Base-by-base conservation (phyloP, 2,113 vertebrate species). In the Rhinoptilus africanus region DNA sequence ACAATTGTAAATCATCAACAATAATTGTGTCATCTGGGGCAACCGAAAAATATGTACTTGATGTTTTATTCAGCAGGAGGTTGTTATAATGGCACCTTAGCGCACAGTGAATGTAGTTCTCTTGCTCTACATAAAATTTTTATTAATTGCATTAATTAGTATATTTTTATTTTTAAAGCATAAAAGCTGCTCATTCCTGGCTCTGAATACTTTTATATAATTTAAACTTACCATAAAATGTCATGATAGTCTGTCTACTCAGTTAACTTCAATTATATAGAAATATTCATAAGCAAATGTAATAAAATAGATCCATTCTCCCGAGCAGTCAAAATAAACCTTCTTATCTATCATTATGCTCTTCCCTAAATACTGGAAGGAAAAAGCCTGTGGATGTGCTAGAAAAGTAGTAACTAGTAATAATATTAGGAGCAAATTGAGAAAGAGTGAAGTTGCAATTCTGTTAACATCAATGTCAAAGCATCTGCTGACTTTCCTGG, bases 91-190 rank as follows among this genome's bases (percentile, higher is more conserved):
- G 60, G 62, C 50, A 96, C 83, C 63, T 77, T 74, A 74, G 64
- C 74, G 64, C 37, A 74, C 50, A 83, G 60, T 69, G 72, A 89
- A 91, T 68, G 76, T 64, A 73, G 51, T 85, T 84, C 41, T 77
- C 64, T 91, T 1, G 2, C 26, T 71, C 71, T 92, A 14, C 22
- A 93, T 91, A 96, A 91, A 54, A 30, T 32, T 88, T 73, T 71
- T 88, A 96, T 93, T 96, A 92, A 94, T 93, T 95, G 27, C 59
- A 95, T 92, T 96, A 88, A 93, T 96, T 95, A 91, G 35, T 90
- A 41, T 79, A 60, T 80, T 95, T 94, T 93, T 90, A 91, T 91
- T 95, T 96, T 96, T 88, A 78, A 91, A 91, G 6, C 47, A 89
- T 81, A 84, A 93, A 53, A 48, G 8, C 22, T 92, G 37, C 60